Conservation (phyloP, 2,797 vertebrate species). For the Chaenodraco wilsoni region DNA sequence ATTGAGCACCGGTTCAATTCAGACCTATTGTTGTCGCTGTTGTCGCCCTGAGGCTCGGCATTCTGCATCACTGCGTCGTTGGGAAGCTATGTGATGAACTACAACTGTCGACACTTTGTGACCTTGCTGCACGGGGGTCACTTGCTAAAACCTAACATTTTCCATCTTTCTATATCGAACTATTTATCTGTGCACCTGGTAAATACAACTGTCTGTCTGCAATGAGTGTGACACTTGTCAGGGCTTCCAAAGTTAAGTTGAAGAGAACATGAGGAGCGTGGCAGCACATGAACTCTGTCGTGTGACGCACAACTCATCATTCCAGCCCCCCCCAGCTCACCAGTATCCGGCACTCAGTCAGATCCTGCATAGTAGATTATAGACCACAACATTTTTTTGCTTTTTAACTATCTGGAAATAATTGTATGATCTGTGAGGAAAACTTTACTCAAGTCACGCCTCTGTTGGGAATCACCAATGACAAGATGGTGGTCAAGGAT, state of each 20-base stretch:
- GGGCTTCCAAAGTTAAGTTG: conserved; percentile 20
- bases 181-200: conserved; percentile 12
- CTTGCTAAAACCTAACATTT: conserved; percentile 9
- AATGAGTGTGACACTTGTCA: conserved; percentile 19
- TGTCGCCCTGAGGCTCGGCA: conserved; percentile 52
- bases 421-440: not conserved
- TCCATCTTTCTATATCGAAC: not conserved
- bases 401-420: conserved; percentile 9
- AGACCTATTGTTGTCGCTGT: conserved; percentile 43
- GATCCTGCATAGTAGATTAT: conserved; percentile 7
- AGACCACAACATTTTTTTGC: conserved; percentile 16
- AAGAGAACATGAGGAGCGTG: conserved; percentile 32
- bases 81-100: conserved; percentile 40
- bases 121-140: conserved; percentile 36
- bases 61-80: conserved; percentile 66
- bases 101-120: conserved; percentile 25
- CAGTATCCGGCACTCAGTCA: conserved; percentile 24
- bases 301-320: conserved; percentile 37
- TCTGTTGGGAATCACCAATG: conserved; percentile 28
- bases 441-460: conserved; percentile 13
- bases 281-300: conserved; percentile 38
- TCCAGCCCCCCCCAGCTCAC: conserved; percentile 22
- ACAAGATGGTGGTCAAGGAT: conserved; percentile 44
- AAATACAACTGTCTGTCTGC: conserved; percentile 7
- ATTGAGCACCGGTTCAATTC: conserved; percentile 64